Evolutionary conservation across 2,888 invertebrate genomes (phyloP).

Genomic region (Gymnocheta viridis): DNA sequence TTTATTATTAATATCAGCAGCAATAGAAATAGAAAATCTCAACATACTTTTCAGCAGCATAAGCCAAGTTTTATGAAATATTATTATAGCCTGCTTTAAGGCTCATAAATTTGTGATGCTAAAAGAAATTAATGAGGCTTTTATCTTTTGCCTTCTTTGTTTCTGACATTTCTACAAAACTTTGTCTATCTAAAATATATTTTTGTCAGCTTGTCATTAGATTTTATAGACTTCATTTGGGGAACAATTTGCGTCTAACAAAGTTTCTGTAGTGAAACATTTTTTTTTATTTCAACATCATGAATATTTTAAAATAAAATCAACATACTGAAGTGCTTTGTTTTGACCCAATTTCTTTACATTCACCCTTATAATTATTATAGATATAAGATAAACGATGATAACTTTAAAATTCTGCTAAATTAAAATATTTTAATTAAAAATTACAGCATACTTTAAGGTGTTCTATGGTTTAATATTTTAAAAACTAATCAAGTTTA

Average conservation of each 20-base stretch:
- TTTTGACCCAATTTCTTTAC: neutral
- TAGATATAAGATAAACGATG: no score
- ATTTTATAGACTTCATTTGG: neutral
- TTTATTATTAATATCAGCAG: neutral
- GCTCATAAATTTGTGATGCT: constrained; percentile 13
- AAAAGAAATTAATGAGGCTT: neutral
- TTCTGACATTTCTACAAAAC: neutral
- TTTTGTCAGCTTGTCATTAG: neutral
- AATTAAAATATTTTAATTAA: no score
- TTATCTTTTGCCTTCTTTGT: neutral
- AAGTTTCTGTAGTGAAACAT: neutral
- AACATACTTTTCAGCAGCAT: neutral
- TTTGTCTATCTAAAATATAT: neutral
- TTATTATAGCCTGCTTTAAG: constrained; percentile 29
- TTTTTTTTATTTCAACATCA: neutral
- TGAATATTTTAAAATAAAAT: no score
- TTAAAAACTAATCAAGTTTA: neutral
- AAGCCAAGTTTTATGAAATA: constrained; percentile 10
- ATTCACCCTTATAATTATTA: neutral
- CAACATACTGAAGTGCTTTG: neutral
- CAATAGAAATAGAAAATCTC: neutral
- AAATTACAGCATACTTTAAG: neutral
- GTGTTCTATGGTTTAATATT: neutral
- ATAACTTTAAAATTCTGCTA: no score
- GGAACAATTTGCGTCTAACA: neutral